These are phyloP conservation scores for Mormyrus iriodes DNA, from an alignment of 2,113 vertebrate species.

Conservation along the genomic window DNA sequence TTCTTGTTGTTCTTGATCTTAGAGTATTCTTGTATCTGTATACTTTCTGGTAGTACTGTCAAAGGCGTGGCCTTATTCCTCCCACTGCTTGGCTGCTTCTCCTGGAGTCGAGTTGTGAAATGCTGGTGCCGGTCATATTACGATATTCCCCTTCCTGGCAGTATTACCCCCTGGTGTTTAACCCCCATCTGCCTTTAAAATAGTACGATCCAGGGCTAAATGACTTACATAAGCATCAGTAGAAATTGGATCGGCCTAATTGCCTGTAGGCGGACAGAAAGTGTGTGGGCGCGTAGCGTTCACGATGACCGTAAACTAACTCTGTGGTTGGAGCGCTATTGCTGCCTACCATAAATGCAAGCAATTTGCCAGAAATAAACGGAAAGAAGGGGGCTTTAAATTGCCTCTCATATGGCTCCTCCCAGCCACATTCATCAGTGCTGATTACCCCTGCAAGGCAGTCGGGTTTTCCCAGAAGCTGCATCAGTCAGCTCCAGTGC, in stretches of 20 bases:
- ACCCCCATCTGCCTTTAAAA: constrained; percentile 12
- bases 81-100: background rate
- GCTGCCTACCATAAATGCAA: background rate
- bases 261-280: constrained; percentile 22
- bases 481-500: background rate
- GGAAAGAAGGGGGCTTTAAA: background rate
- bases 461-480: background rate
- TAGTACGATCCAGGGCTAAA: constrained; percentile 37
- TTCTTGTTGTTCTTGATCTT: background rate
- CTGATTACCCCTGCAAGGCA: constrained; percentile 1
- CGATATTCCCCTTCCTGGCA: background rate
- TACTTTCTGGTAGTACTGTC: background rate
- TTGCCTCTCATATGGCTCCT: background rate
- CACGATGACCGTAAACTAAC: background rate
- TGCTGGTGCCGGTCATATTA: background rate
- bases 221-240: constrained; percentile 39
- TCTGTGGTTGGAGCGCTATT: background rate
- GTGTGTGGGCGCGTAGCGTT: background rate
- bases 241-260: constrained; percentile 45
- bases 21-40: background rate
- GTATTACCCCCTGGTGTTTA: background rate
- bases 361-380: background rate
- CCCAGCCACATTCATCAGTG: background rate
- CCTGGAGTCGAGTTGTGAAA: background rate
- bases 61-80: background rate